Percentiles rank a stretch among this genome's conserved stretches.
Evolutionary conservation across 2,888 invertebrate species (phyloP).

Genomic region (Phaedon cochleariae): DNA sequence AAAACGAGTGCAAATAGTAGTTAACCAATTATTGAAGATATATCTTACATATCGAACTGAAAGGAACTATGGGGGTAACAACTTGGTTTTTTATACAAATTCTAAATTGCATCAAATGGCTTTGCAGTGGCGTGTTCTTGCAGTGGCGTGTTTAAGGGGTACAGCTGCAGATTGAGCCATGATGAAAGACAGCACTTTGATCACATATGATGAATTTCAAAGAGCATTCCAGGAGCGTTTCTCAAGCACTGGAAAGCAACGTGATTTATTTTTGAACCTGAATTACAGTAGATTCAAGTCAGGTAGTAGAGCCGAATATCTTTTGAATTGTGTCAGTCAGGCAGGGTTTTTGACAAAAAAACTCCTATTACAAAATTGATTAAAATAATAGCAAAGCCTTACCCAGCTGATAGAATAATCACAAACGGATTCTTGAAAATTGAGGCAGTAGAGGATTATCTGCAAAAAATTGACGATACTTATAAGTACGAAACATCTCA

Average conservation of each 20-base stretch:
- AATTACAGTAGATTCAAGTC: neutral
- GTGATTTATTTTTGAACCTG: neutral
- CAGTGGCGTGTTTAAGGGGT: neutral
- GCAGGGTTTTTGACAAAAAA: neutral
- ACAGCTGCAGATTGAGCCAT: neutral
- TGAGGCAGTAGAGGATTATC: constrained; percentile 25
- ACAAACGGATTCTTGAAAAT: neutral
- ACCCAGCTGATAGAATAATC: neutral
- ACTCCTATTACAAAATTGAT: neutral
- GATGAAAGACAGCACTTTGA: neutral
- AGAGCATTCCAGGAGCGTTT: neutral
- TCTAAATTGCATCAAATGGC: constrained; percentile 2
- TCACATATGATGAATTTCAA: neutral
- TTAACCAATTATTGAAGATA: neutral
- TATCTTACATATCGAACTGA: neutral
- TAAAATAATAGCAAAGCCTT: neutral
- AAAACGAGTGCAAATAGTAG: no score
- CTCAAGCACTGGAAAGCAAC: neutral
- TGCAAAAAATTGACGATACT: constrained; percentile 27
- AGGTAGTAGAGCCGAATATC: neutral
- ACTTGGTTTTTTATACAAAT: neutral
- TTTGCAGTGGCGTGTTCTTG: neutral
- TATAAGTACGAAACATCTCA: neutral
- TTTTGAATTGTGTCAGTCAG: neutral
- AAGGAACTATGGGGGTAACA: neutral